These are phyloP conservation scores for Petromus typicus DNA, from an alignment of 2,113 vertebrate genomes.

Conservation along the genomic window DNA sequence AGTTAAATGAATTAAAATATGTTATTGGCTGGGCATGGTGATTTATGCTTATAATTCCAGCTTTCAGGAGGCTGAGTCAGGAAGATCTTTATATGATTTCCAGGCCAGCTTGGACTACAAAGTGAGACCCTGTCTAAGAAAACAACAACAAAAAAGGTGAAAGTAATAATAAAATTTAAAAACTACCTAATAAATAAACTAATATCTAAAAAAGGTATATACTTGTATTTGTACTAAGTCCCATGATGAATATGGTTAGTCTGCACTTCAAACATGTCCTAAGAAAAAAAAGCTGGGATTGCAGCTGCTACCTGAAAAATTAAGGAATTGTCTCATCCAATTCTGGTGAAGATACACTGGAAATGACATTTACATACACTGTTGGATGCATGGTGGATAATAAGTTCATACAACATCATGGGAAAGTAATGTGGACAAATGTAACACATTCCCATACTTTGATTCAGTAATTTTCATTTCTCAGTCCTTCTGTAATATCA, in stretches of 20 bases:
- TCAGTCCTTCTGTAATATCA: neutral
- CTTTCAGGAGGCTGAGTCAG: neutral
- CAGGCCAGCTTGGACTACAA: neutral
- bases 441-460: neutral
- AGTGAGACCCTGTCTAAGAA: neutral
- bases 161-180: too few species aligned
- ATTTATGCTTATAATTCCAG: neutral
- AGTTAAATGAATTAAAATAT: neutral
- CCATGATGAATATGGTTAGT: too few species aligned
- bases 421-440: conserved; percentile 32
- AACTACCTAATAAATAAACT: too few species aligned
- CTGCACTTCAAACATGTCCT: neutral
- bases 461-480: neutral
- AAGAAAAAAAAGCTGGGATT: neutral
- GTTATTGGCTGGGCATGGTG: neutral
- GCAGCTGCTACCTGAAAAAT: neutral
- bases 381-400: neutral
- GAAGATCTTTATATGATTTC: neutral
- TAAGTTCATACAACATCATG: neutral
- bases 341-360: neutral
- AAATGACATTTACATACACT: neutral
- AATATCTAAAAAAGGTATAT: too few species aligned
- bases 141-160: neutral
- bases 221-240: too few species aligned
- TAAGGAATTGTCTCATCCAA: neutral